Evolutionary conservation across 2,113 vertebrate genomes (phyloP).

Genomic region (Axis porcinus): DNA sequence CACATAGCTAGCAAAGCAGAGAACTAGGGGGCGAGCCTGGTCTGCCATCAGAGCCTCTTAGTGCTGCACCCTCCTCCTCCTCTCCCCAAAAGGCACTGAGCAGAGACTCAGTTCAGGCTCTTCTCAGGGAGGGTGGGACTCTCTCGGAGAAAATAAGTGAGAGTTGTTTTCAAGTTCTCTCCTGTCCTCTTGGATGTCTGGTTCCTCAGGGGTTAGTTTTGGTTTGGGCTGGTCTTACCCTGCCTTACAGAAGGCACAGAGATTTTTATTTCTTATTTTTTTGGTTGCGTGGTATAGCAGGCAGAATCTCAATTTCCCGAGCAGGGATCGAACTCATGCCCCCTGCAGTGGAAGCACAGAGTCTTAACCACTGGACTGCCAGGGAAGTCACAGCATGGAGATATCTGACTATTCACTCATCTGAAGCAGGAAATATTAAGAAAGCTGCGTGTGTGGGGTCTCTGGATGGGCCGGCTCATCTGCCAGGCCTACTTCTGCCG

Average conservation of each 20-base stretch:
- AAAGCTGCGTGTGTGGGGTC: background rate
- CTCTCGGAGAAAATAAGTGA: background rate
- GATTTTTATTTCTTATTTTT: background rate
- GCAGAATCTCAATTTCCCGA: background rate
- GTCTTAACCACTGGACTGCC: background rate
- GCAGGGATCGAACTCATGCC: background rate
- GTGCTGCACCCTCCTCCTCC: background rate
- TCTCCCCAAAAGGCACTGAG: background rate
- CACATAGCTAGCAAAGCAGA: background rate
- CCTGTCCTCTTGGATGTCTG: background rate
- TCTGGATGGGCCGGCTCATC: accelerated
- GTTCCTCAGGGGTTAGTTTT: background rate
- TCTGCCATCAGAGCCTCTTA: background rate
- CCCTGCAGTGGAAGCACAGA: background rate
- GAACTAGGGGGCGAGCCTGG: background rate
- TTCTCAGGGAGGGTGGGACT: background rate
- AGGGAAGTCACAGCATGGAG: background rate
- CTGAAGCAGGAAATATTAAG: background rate
- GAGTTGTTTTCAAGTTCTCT: background rate
- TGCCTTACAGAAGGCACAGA: background rate
- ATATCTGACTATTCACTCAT: background rate
- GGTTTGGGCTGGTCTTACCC: background rate
- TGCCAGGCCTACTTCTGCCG: background rate
- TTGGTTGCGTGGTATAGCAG: background rate
- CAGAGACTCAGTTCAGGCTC: background rate